phyloP scores from a whole-genome alignment of 2,113 vertebrate genomes.

The Xiphophorus hellerii region DNA sequence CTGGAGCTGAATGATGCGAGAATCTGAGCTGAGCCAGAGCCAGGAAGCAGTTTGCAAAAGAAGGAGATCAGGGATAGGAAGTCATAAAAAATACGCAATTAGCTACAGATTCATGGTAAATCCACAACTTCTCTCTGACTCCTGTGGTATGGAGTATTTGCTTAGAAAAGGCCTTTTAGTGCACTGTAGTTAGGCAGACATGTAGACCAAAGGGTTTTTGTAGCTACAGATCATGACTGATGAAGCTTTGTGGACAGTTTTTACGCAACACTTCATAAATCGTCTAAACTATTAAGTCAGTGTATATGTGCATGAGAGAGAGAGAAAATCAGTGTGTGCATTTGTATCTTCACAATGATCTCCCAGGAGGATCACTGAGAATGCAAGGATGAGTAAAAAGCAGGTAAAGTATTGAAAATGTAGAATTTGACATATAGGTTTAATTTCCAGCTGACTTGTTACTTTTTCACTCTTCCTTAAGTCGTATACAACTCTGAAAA shows the following conservation, averaged over 20 bases:
- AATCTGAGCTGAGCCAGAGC: slow-evolving; percentile 43
- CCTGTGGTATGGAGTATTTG: slow-evolving; percentile 55
- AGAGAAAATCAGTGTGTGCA: slow-evolving; percentile 17
- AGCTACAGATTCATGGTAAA: slow-evolving; percentile 58
- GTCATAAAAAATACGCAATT: slow-evolving; percentile 64
- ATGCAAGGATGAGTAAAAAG: not conserved
- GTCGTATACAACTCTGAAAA: not conserved
- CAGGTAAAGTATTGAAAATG: not conserved
- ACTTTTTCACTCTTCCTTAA: not conserved
- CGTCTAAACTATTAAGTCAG: not conserved
- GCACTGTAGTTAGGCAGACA: slow-evolving; percentile 28
- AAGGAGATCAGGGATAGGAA: slow-evolving; percentile 40
- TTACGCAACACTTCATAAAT: slow-evolving; percentile 52
- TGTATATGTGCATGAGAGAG: not conserved
- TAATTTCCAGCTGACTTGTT: not conserved
- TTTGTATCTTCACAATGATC: slow-evolving; percentile 23
- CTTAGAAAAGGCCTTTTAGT: slow-evolving; percentile 41
- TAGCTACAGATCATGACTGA: slow-evolving; percentile 41
- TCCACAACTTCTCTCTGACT: slow-evolving; percentile 50
- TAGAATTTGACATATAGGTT: not conserved
- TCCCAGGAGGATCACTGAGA: not conserved
- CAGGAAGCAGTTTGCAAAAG: slow-evolving; percentile 42
- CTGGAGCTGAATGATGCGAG: slow-evolving; percentile 45
- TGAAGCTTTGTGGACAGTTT: slow-evolving; percentile 41
- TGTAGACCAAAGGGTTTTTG: slow-evolving; percentile 48